Evolutionary conservation across 2,888 invertebrate genomes (phyloP).

Genomic region (Drosophila siamana): DNA sequence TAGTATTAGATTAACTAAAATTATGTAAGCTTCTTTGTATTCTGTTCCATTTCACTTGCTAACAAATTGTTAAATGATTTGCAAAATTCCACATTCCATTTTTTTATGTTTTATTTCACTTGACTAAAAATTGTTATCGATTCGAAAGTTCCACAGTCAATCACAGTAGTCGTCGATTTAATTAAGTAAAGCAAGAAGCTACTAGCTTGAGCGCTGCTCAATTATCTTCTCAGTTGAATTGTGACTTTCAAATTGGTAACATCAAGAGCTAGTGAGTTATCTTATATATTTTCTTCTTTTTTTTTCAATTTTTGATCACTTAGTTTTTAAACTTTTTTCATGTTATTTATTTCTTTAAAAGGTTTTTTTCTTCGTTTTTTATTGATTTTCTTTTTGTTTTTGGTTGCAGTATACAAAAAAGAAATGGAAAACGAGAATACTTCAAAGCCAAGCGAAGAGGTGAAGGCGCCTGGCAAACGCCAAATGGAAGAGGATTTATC

Average conservation of each 20-base stretch:
- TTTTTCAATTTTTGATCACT: not conserved
- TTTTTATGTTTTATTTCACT: not conserved
- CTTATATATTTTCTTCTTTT: not conserved
- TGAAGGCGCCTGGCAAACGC: not conserved
- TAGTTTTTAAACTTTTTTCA: not conserved
- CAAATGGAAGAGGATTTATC: not conserved
- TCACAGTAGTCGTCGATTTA: not conserved
- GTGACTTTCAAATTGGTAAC: not conserved
- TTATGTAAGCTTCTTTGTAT: not conserved
- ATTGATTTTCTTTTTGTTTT: not conserved
- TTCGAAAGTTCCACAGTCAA: not conserved
- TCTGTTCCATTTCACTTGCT: too few species aligned
- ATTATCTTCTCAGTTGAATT: not conserved
- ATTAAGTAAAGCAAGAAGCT: not conserved
- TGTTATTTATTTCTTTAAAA: not conserved
- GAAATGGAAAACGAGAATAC: not conserved
- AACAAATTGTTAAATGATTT: too few species aligned
- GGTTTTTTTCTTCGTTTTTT: not conserved
- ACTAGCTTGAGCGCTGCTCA: not conserved
- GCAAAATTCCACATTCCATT: too few species aligned
- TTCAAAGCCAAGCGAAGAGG: not conserved
- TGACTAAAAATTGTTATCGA: not conserved
- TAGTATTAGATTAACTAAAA: not conserved
- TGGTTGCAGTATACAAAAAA: not conserved
- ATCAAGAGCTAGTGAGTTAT: not conserved